Evolutionary conservation across 2,888 invertebrate species (phyloP).

Genomic region (Ormia ochracea): DNA sequence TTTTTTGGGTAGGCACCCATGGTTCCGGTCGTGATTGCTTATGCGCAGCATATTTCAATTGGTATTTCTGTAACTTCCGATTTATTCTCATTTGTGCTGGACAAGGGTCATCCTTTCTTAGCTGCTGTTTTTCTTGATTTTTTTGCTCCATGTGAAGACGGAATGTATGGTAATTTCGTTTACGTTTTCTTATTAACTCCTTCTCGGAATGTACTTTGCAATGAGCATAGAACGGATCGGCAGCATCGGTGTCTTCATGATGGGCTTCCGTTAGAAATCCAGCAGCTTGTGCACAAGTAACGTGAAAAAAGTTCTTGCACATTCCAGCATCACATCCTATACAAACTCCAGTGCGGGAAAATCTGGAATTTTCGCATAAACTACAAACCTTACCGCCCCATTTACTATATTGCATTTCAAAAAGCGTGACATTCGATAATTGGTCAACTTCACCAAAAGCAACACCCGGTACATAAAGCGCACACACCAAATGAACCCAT

Average conservation of each 20-base stretch:
- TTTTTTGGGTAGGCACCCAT: constrained; percentile 97
- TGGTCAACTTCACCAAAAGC: constrained; percentile 97
- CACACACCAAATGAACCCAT: constrained; percentile 99
- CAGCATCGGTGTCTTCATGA: constrained; percentile 91
- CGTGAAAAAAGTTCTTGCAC: constrained; percentile 98
- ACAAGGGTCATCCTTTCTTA: constrained; percentile 76
- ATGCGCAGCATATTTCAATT: constrained; percentile 87
- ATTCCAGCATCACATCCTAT: constrained; percentile 99
- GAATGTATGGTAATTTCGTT: constrained; percentile 89
- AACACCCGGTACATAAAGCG: constrained; percentile 97
- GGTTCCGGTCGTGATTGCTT: constrained; percentile 86
- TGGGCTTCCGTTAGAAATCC: constrained; percentile 95
- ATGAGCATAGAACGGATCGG: constrained; percentile 98
- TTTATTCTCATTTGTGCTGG: constrained; percentile 86
- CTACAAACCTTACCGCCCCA: constrained; percentile 97
- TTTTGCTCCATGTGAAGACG: constrained; percentile 88
- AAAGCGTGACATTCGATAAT: constrained; percentile 92
- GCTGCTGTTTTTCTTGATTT: constrained; percentile 68
- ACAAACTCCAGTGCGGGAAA: constrained; percentile 94
- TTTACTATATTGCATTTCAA: constrained; percentile 97
- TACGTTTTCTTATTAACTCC: constrained; percentile 86
- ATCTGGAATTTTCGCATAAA: constrained; percentile 90
- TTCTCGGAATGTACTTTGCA: constrained; percentile 97
- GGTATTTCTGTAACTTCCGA: constrained; percentile 88
- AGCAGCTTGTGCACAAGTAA: constrained; percentile 96